Conservation (phyloP, 2,888 invertebrate genomes). For the Dermolepida albohirtum region DNA sequence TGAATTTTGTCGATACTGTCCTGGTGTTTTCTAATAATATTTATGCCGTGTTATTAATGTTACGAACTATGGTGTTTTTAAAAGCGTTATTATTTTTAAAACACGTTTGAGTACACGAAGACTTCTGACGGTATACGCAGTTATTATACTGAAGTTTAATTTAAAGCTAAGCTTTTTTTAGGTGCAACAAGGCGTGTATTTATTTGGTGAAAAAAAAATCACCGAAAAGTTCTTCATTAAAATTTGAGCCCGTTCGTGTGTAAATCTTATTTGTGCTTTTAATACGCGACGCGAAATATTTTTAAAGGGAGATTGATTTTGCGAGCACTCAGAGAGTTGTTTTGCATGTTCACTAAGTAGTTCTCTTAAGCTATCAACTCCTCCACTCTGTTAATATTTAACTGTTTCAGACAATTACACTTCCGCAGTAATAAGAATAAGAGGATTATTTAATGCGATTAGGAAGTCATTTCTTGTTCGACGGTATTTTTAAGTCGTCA, state of each 20-base stretch:
- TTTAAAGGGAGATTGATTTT: conserved; percentile 18
- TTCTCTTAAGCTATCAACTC: background rate
- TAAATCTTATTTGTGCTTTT: background rate
- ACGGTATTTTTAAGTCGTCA: background rate
- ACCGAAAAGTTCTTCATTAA: no score
- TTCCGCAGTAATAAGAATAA: conserved; percentile 24
- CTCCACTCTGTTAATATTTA: conserved; percentile 7
- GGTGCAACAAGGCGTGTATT: no score
- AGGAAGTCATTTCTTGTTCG: background rate
- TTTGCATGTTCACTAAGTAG: conserved; percentile 24
- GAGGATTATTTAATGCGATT: conserved; percentile 16
- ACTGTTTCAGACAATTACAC: conserved; percentile 18
- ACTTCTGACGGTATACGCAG: no score
- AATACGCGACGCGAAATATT: background rate
- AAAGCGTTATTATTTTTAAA: no score
- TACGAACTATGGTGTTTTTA: no score
- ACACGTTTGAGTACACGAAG: no score
- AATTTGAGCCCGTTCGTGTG: background rate
- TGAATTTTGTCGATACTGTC: no score
- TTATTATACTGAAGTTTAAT: no score
- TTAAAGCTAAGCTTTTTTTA: no score
- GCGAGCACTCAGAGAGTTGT: conserved; percentile 1
- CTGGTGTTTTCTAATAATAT: no score
- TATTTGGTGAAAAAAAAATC: no score
- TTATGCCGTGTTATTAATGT: no score